These are phyloP conservation scores for Drosophila flavopinicola DNA, from an alignment of 2,888 invertebrate genomes.

Conservation along the genomic window DNA sequence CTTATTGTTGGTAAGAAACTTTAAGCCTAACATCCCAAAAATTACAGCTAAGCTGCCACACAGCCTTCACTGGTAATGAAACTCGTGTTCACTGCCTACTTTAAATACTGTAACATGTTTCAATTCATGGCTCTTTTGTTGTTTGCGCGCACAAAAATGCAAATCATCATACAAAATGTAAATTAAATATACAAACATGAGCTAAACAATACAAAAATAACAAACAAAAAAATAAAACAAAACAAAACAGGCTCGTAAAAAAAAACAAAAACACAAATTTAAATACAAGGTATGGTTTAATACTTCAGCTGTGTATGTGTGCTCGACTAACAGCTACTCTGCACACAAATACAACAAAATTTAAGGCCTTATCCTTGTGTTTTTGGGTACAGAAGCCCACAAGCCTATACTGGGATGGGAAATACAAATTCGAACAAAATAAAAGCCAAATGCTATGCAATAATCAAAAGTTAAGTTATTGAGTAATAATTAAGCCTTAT, in stretches of 20 bases:
- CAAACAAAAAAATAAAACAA: slow-evolving; percentile 11
- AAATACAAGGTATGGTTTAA: neutral
- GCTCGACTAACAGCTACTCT: neutral
- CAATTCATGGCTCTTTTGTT: slow-evolving; percentile 8
- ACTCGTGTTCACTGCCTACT: no score
- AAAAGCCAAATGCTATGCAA: no score
- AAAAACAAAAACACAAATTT: slow-evolving; percentile 11
- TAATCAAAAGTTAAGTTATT: no score
- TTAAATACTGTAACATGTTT: slow-evolving; percentile 26
- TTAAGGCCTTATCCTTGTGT: no score
- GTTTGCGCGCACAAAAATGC: slow-evolving; percentile 41
- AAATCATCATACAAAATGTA: slow-evolving; percentile 67
- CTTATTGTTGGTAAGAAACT: neutral
- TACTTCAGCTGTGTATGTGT: no score
- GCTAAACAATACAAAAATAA: no score
- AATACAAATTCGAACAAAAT: no score
- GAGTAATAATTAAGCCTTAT: no score
- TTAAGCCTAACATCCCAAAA: neutral
- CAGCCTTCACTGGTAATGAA: no score
- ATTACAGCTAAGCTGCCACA: no score
- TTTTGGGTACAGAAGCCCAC: no score
- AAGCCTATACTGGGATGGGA: no score
- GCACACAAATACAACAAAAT: neutral
- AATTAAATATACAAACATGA: slow-evolving; percentile 56
- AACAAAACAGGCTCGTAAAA: slow-evolving; percentile 10